Conservation (phyloP, 2,797 vertebrate species). For the Anguilla anguilla region DNA sequence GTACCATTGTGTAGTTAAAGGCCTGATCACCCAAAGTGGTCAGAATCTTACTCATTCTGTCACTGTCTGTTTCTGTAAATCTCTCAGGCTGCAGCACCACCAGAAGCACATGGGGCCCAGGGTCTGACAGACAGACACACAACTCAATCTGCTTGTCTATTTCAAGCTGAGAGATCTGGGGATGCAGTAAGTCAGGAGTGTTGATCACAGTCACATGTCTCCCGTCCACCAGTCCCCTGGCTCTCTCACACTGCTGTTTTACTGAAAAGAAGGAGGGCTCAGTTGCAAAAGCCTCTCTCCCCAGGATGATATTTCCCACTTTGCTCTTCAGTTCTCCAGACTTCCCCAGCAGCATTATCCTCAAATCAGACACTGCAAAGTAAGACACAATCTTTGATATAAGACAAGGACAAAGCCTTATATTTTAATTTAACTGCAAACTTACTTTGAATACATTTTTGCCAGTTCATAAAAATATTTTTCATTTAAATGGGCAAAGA, state of each 20-base stretch:
- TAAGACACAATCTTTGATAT: too few relatives aligned
- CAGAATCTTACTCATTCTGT: constrained; percentile 48
- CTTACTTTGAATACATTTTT: too few relatives aligned
- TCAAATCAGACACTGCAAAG: too few relatives aligned
- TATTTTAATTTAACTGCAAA: too few relatives aligned
- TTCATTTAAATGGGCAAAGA: too few relatives aligned
- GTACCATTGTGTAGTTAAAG: constrained; percentile 38
- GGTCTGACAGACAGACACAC: constrained; percentile 34
- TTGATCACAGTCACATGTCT: constrained; percentile 35
- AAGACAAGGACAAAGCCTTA: too few relatives aligned
- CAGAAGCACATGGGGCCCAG: constrained; percentile 48
- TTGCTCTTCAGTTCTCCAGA: too few relatives aligned
- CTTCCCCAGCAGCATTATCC: too few relatives aligned
- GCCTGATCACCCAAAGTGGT: background rate
- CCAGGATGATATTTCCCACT: too few relatives aligned
- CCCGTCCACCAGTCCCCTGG: background rate
- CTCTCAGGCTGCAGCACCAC: constrained; percentile 34
- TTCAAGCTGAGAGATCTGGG: constrained; percentile 25
- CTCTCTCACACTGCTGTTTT: background rate
- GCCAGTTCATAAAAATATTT: too few relatives aligned
- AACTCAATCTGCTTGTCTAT: background rate
- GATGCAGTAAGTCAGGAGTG: constrained; percentile 41
- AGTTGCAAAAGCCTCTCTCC: too few relatives aligned
- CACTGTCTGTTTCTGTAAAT: constrained; percentile 37
- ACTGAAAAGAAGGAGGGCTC: too few relatives aligned